Evolutionary conservation across 2,888 invertebrate genomes (phyloP), one percentile per base, ranked within the genome.

Genomic region (Drosophila sordidapex): DNA sequence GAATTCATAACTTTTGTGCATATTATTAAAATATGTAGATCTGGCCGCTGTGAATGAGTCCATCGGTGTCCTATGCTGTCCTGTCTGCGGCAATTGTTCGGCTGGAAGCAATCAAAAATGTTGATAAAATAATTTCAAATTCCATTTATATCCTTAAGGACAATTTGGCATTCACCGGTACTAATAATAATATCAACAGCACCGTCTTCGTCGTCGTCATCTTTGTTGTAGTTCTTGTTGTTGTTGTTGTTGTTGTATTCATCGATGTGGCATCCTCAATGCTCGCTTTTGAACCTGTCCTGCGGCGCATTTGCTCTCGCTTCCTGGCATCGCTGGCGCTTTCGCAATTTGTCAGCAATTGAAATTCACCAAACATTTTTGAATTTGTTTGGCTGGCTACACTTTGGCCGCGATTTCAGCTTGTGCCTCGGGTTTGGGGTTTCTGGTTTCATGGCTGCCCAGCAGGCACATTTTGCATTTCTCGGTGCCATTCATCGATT

Each of bases 121-220:
- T 83, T 88, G 90, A 88, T 90, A 90, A 87, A 90, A 90, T 89
- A 90, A 88, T 90, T 90, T 88, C 75, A 85, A 89, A 89, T 90
- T 89, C 88, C 79, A 83, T 90, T 90, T 86, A 84, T 86, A 89
- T 87, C 82, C 90, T 90, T 83, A 87, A 89, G 91, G 88, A 91
- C 86, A 90, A 90, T 90, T 90, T 89, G 87, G 74, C 82, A 85
- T 90, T 81, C 84, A 89, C 87, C 84, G 83, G 77, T 88, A 76
- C 87, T 90, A 90, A 87, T 88, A 87, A 88, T 83, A 87, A 86
- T 89, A 90, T 90, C 90, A 90, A 81, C 89, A 81, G 67, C 79
- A 59, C 33, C 52, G 46, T 56, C 33, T 36, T 54, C 46, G 46
- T 36, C 46, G 51, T 60, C 38, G 35, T 46, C 48, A 43, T 67